These are phyloP conservation scores for Carettochelys insculpta DNA, from an alignment of 2,113 vertebrate genomes.

Conservation along the genomic window DNA sequence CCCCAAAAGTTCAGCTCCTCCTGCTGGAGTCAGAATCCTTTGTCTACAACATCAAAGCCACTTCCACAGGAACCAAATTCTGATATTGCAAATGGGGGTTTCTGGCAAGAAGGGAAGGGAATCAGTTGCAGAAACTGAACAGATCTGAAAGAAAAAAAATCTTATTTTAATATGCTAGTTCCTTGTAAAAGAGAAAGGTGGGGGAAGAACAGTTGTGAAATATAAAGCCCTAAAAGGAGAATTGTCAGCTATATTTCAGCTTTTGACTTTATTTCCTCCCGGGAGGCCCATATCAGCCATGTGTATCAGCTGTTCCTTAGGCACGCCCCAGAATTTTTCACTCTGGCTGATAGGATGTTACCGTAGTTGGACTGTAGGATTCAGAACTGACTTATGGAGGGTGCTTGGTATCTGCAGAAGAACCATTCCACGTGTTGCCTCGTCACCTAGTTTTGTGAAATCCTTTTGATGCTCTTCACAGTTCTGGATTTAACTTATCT, in stretches of 20 bases:
- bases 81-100: conserved; percentile 32
- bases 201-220: conserved; percentile 14
- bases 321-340: conserved; percentile 8
- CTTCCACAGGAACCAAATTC: conserved; percentile 37
- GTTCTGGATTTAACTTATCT: too few relatives aligned
- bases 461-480: too few relatives aligned
- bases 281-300: conserved; percentile 13
- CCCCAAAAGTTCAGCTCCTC: conserved; percentile 42
- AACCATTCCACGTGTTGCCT: not conserved
- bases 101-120: conserved; percentile 50
- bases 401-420: not conserved
- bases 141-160: conserved; percentile 45
- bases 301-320: conserved; percentile 5
- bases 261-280: conserved; percentile 15
- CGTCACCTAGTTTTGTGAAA: too few relatives aligned
- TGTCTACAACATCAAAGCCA: conserved; percentile 30
- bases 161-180: conserved; percentile 48
- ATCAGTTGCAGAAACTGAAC: conserved; percentile 35
- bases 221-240: conserved; percentile 1
- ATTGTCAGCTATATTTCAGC: not conserved
- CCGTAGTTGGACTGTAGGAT: not conserved
- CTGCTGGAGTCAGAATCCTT: conserved; percentile 33
- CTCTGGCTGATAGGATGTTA: not conserved
- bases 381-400: not conserved
- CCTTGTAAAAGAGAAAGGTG: not conserved